Percentiles rank a stretch among this genome's conserved stretches.
Conservation (phyloP, 1,140 invertebrate species). For the Neodiprion pinetum region DNA sequence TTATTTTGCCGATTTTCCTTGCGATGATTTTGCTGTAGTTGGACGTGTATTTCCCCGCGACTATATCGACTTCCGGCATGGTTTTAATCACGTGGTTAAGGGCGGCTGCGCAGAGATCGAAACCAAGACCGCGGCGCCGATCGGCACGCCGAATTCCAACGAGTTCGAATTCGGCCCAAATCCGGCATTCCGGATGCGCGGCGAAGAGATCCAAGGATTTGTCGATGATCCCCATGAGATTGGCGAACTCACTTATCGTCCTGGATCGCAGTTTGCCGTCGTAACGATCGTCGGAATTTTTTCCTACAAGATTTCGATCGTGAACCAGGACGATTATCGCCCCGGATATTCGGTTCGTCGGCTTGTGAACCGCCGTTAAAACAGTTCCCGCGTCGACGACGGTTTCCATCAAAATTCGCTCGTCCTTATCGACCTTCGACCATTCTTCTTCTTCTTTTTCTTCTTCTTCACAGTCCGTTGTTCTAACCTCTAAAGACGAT, state of each 20-base stretch:
- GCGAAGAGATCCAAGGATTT: not conserved
- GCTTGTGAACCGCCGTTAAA: not conserved
- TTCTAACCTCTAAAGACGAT: not conserved
- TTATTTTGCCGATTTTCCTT: not conserved
- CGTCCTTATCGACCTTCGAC: too few relatives aligned
- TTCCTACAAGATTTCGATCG: not conserved
- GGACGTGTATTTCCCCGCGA: not conserved
- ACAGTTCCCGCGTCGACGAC: too few relatives aligned
- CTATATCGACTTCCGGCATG: not conserved
- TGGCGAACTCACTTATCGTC: not conserved
- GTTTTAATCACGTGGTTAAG: not conserved
- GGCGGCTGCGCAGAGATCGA: not conserved
- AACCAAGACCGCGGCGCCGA: not conserved
- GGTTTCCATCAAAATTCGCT: too few relatives aligned
- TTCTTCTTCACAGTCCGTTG: too few relatives aligned
- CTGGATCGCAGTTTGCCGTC: not conserved
- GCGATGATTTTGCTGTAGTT: not conserved
- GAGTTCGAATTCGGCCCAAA: not conserved
- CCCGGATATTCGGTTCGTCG: not conserved
- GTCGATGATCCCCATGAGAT: not conserved
- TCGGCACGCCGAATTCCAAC: not conserved
- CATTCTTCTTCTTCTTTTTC: too few relatives aligned
- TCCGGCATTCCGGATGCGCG: not conserved
- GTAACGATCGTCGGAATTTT: not conserved
- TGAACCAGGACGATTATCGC: not conserved